Percentiles rank a stretch among this genome's conserved stretches.
These are phyloP conservation scores for Eidolon helvum DNA, from an alignment of 2,113 vertebrate species.

Conservation along the genomic window DNA sequence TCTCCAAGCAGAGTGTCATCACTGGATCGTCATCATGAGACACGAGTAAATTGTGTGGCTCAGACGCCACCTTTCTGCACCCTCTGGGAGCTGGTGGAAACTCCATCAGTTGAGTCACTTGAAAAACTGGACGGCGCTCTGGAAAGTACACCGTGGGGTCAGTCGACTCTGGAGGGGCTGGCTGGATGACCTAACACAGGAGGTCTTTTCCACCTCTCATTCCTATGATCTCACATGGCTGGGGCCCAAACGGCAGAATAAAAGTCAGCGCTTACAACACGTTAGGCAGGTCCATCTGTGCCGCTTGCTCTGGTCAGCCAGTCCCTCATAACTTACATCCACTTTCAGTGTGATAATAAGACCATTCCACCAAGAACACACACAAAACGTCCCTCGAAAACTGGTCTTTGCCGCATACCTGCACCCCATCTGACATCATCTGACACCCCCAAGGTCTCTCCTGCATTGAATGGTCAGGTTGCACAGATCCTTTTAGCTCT, in stretches of 20 bases:
- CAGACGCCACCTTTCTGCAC: background rate
- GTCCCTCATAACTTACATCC: background rate
- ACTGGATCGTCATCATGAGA: background rate
- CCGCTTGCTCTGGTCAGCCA: background rate
- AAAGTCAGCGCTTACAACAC: background rate
- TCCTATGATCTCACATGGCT: conserved; percentile 41
- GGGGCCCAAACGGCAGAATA: conserved; percentile 36
- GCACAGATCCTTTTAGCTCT: background rate
- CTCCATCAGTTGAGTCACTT: conserved; percentile 53
- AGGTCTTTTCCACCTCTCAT: conserved; percentile 39
- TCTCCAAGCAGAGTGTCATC: background rate
- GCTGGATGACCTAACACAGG: conserved; percentile 55
- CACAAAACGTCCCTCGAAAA: background rate
- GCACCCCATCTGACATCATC: background rate
- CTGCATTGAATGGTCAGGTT: background rate
- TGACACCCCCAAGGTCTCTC: background rate
- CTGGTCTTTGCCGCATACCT: background rate
- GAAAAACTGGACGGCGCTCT: conserved; percentile 46
- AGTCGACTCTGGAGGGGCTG: conserved; percentile 23
- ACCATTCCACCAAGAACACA: background rate
- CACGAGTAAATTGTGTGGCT: background rate
- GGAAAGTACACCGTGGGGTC: conserved; percentile 70
- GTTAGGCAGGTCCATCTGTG: background rate
- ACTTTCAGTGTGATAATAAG: background rate
- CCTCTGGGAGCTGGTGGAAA: conserved; percentile 50